Base-by-base conservation (phyloP, 1,140 invertebrate genomes). In the Zaprionus lachaisei region DNA sequence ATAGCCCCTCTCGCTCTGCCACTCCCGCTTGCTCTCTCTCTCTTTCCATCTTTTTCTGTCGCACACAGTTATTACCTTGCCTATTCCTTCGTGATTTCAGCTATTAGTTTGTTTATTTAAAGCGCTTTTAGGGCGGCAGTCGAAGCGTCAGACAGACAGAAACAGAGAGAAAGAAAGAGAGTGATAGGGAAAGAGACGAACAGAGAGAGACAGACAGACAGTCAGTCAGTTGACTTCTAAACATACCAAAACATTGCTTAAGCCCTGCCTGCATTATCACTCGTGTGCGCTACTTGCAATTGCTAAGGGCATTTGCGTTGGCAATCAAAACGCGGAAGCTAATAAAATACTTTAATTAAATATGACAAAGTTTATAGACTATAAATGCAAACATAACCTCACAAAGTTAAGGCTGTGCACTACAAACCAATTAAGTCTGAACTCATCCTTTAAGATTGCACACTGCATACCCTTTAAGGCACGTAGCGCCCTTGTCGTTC, bases 71-170 rank as follows among this genome's bases (percentile, higher is more conserved):
- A 72, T 79, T 72, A 66, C 47, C 64, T 70, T 65, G 58, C 72
- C 73, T 79, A 72, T 81, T 77, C 66, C 81, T 89, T 72, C 72
- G 76, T 82, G 76, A 82, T 90, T 90, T 90, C 67, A 58, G 85
- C 80, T 90, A 90, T 90, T 90, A 90, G 85, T 90, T 90, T 90
- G 85, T 90, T 90, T 90, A 90, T 90, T 90, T 85, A 90, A 90
- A 90, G 79, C 85, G 80, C 76, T 90, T 90, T 85, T 81, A 64
- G 85, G 75, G 74, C 81, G 77, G 79, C 81, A 83, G 71, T 47
- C 79, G 69, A 64, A 78, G 63, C 68, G 63, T 69, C 62, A 55
- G 62, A 65, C 82, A 66, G 62, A 37, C 65, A 41, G 44, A 64
- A 51, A 61, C 55, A 54, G 72, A 17, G 2, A 17, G n/a, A 9